Percentiles rank a stretch among this genome's conserved stretches.
Conservation (phyloP, 1,140 invertebrate species). For the Scylla paramamosain region DNA sequence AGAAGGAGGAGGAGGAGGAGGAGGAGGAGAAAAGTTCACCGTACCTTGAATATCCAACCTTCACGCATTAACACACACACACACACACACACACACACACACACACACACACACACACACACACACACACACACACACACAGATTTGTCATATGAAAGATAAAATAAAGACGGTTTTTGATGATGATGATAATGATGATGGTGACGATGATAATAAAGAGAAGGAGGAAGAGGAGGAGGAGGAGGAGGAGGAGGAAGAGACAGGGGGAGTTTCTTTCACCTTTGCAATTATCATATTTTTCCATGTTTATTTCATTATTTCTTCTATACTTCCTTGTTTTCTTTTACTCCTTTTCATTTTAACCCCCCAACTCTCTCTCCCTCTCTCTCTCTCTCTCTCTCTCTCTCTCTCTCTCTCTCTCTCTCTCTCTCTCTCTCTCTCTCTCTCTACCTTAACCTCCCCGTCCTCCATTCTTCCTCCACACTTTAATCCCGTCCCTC, state of each 20-base stretch:
- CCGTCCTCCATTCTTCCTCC: background rate
- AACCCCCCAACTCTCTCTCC: background rate
- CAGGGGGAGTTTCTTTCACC: too few relatives aligned
- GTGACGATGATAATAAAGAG: background rate
- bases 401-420: background rate
- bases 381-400: background rate
- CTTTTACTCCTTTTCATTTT: background rate
- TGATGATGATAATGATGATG: background rate
- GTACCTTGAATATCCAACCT: too few relatives aligned
- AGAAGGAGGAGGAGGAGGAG: too few relatives aligned
- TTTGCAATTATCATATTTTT: too few relatives aligned
- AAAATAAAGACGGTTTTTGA: background rate
- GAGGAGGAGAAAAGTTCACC: too few relatives aligned
- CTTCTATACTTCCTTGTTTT: background rate
- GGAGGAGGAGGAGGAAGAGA: too few relatives aligned
- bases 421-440: background rate
- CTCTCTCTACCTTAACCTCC: too few relatives aligned
- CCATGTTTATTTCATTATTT: too few relatives aligned
- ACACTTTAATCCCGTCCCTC: background rate
- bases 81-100: background rate
- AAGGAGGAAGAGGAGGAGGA: too few relatives aligned
- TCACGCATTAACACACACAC: slow-evolving; percentile 9
- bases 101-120: background rate
- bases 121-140: background rate
- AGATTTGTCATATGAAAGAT: background rate